phyloP scores from a whole-genome alignment of 1,140 invertebrate genomes.

The Drosophila tropicalis region DNA sequence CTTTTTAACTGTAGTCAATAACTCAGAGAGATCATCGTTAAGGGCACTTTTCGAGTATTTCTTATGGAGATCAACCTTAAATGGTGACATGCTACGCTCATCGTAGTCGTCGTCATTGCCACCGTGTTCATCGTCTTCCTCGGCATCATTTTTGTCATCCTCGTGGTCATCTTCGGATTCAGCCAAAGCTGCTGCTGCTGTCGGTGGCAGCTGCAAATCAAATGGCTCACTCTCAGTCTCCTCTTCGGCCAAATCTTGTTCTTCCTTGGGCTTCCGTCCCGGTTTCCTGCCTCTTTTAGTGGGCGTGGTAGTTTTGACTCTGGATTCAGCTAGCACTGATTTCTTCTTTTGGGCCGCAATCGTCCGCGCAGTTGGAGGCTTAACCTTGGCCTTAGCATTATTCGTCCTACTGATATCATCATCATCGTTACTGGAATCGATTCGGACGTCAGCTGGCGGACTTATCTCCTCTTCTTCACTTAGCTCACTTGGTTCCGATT shows the following conservation, averaged over 20 bases:
- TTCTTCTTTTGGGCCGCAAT: slow-evolving; percentile 75
- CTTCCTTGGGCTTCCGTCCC: slow-evolving; percentile 34
- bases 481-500: slow-evolving; percentile 47
- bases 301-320: slow-evolving; percentile 62
- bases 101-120: slow-evolving; percentile 55
- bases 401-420: slow-evolving; percentile 34
- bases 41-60: slow-evolving; percentile 83
- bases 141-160: slow-evolving; percentile 58
- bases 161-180: slow-evolving; percentile 75
- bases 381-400: slow-evolving; percentile 39
- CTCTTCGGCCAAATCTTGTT: slow-evolving; percentile 25
- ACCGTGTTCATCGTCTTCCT: slow-evolving; percentile 53
- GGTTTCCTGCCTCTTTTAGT: slow-evolving; percentile 53
- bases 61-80: slow-evolving; percentile 83
- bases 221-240: slow-evolving; percentile 37
- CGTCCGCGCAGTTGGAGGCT: slow-evolving; percentile 59
- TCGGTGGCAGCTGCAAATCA: slow-evolving; percentile 62
- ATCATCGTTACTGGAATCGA: slow-evolving; percentile 59
- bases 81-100: slow-evolving; percentile 75
- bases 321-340: slow-evolving; percentile 61
- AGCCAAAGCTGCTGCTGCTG: slow-evolving; percentile 68
- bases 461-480: slow-evolving; percentile 4
- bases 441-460: not conserved
- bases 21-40: slow-evolving; percentile 80
- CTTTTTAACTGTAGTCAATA: slow-evolving; percentile 78